Conservation (phyloP, 2,888 invertebrate genomes). For the Teleiodes luculella region DNA sequence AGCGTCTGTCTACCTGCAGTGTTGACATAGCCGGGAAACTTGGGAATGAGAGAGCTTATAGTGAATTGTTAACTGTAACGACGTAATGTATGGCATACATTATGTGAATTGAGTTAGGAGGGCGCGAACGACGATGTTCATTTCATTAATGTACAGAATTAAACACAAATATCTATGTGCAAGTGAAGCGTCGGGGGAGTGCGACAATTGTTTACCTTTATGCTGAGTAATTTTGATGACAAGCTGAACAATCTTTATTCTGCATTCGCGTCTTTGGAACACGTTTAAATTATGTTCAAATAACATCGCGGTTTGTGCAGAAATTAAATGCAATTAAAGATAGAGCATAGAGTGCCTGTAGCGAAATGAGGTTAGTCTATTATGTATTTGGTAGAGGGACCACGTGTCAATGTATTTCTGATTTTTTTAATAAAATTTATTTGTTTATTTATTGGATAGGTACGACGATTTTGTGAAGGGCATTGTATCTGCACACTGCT, state of each 20-base stretch:
- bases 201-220: constrained; percentile 18
- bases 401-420: too few relatives aligned
- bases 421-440: too few relatives aligned
- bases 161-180: constrained; percentile 53
- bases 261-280: background rate
- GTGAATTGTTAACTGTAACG: constrained; percentile 64
- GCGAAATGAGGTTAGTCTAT: too few relatives aligned
- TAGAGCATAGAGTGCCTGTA: too few relatives aligned
- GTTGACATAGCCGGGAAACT: constrained; percentile 64
- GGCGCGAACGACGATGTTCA: constrained; percentile 60
- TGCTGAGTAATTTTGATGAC: constrained; percentile 14
- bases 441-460: too few relatives aligned
- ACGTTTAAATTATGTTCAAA: too few relatives aligned
- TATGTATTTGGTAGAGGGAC: too few relatives aligned
- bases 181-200: background rate
- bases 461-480: too few relatives aligned
- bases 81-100: constrained; percentile 74
- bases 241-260: background rate
- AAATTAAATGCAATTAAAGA: too few relatives aligned
- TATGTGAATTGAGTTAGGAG: constrained; percentile 72
- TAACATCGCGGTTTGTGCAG: too few relatives aligned
- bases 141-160: constrained; percentile 68
- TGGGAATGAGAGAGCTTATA: constrained; percentile 51
- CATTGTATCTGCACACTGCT: too few relatives aligned
- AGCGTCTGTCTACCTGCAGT: constrained; percentile 30